These are phyloP conservation scores for Autographa pulchrina DNA, from an alignment of 2,888 invertebrate species.

Conservation along the genomic window DNA sequence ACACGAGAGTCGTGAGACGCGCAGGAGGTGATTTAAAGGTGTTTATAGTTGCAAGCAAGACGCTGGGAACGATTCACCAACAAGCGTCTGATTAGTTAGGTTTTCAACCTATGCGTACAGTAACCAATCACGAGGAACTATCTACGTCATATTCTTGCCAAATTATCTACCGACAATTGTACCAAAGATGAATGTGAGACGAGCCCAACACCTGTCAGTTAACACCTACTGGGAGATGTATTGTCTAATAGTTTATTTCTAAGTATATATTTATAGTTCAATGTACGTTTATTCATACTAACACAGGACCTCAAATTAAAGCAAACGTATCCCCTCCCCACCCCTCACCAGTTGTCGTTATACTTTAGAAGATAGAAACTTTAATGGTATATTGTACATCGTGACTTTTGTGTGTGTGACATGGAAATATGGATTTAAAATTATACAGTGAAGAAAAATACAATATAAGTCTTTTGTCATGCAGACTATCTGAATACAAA, in stretches of 20 bases:
- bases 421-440: neutral
- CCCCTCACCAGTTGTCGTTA: slow-evolving; percentile 42
- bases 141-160: no score
- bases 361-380: slow-evolving; percentile 48
- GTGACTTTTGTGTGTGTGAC: no score
- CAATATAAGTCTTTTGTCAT: neutral
- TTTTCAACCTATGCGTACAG: no score
- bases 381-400: slow-evolving; percentile 7
- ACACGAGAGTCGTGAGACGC: no score
- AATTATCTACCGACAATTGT: neutral
- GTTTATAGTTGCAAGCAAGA: no score
- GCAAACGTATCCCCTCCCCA: slow-evolving; percentile 12
- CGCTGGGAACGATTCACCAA: no score
- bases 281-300: neutral
- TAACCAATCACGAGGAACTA: no score
- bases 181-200: neutral
- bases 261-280: neutral
- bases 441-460: neutral
- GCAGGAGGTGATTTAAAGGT: no score
- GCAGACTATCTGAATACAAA: neutral
- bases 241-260: neutral
- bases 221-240: neutral
- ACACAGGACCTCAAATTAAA: neutral
- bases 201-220: neutral
- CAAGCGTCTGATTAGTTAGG: no score